A percentile compares a stretch with the other conserved stretches of the same genome.
Conservation (phyloP, 2,888 invertebrate species). For the Sinotaia quadrata region DNA sequence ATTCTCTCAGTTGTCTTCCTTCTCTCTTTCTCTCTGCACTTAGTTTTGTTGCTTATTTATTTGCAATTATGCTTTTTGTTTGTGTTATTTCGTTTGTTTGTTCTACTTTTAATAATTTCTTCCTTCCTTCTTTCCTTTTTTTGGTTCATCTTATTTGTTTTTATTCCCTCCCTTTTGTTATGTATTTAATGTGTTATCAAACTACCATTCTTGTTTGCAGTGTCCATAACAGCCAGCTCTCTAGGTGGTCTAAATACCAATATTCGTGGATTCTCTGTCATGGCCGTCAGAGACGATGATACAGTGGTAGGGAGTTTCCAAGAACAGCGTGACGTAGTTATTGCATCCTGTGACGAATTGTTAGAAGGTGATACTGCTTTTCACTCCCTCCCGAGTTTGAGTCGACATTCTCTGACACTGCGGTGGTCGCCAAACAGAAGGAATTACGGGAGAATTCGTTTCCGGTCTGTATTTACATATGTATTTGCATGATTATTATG, state of each 20-base stretch:
- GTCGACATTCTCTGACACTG: not conserved
- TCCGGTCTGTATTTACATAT: slow-evolving; percentile 26
- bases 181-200: too few relatives aligned
- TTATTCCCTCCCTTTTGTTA: too few relatives aligned
- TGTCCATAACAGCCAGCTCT: slow-evolving; percentile 1
- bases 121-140: not conserved
- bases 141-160: not conserved
- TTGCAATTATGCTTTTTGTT: not conserved
- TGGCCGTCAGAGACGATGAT: slow-evolving; percentile 23
- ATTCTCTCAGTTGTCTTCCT: not conserved
- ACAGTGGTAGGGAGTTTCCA: slow-evolving; percentile 20
- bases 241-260: not conserved
- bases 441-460: slow-evolving; percentile 21
- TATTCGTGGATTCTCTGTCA: slow-evolving; percentile 22
- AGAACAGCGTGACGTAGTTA: slow-evolving; percentile 12
- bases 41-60: not conserved
- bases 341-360: slow-evolving; percentile 22
- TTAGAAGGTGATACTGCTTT: slow-evolving; percentile 21
- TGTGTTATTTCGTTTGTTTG: not conserved
- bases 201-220: not conserved
- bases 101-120: not conserved
- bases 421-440: slow-evolving; percentile 10
- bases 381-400: not conserved
- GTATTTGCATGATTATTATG: too few relatives aligned
- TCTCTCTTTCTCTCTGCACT: not conserved